Conservation (phyloP, 64 coral and sea anemone genomes). For the Hydrozoanthus tunicans region DNA sequence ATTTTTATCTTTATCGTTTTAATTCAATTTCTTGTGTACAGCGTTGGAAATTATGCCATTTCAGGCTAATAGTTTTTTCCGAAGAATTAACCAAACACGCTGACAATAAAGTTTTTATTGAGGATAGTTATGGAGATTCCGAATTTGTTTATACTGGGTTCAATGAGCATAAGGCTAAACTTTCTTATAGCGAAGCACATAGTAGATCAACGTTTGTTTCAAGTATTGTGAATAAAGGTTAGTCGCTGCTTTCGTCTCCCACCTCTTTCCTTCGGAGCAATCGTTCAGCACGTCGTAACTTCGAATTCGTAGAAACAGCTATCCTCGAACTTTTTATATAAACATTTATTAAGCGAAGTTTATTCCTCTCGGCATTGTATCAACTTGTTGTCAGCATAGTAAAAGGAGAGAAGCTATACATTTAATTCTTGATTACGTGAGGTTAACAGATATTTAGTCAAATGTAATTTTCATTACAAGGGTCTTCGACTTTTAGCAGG, state of each 20-base stretch:
- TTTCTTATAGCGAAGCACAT: background rate
- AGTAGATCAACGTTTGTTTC: slow-evolving; percentile 24
- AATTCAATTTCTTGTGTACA: too few species aligned
- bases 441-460: slow-evolving; percentile 33
- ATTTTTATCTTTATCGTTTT: too few species aligned
- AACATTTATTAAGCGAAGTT: background rate
- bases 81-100: background rate
- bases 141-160: background rate
- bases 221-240: slow-evolving; percentile 30
- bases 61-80: background rate
- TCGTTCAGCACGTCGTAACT: background rate
- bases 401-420: slow-evolving; percentile 1
- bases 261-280: slow-evolving; percentile 26
- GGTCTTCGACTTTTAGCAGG: background rate
- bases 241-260: background rate
- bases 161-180: background rate
- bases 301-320: slow-evolving; percentile 11
- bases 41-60: too few species aligned
- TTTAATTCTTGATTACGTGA: slow-evolving; percentile 18
- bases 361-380: background rate
- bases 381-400: background rate
- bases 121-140: background rate
- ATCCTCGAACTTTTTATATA: background rate
- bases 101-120: background rate
- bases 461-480: slow-evolving; percentile 22